Percentiles rank a stretch among this genome's conserved stretches.
Evolutionary conservation across 23 tunicate species (phyloP).

Genomic region (Clavelina lepadiformis): DNA sequence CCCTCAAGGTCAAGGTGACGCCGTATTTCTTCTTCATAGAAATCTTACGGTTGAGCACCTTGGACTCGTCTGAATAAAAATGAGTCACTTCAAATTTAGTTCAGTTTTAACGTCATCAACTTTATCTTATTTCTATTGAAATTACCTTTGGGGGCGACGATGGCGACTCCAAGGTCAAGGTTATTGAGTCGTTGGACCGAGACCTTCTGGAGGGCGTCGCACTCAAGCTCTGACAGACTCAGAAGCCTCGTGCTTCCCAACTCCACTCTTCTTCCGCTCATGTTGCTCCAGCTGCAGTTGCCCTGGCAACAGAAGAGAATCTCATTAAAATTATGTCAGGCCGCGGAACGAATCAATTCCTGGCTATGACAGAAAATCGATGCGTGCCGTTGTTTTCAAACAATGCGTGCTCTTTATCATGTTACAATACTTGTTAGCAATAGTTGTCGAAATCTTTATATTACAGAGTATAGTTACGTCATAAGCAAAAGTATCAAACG

Average conservation of each 20-base stretch:
- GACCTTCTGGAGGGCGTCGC: constrained; percentile 72
- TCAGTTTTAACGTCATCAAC: neutral
- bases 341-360: no score
- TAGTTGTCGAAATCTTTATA: no score
- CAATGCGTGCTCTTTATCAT: no score
- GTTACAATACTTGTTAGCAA: no score
- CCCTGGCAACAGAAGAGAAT: constrained; percentile 38
- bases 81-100: neutral
- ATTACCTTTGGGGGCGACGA: constrained; percentile 75
- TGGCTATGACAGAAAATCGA: no score
- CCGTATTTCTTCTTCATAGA: constrained; percentile 52
- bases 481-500: no score
- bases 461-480: no score
- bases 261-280: constrained; percentile 56
- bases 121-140: neutral
- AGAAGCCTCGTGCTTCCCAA: constrained; percentile 46
- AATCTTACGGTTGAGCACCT: constrained; percentile 31
- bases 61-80: constrained; percentile 44
- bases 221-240: constrained; percentile 77
- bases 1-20: constrained; percentile 33
- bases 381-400: no score
- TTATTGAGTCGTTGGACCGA: constrained; percentile 44
- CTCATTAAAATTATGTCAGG: no score
- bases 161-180: constrained; percentile 46
- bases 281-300: constrained; percentile 53